Evolutionary conservation across 2,113 vertebrate species (phyloP).

Genomic region (Microtus richardsoni): DNA sequence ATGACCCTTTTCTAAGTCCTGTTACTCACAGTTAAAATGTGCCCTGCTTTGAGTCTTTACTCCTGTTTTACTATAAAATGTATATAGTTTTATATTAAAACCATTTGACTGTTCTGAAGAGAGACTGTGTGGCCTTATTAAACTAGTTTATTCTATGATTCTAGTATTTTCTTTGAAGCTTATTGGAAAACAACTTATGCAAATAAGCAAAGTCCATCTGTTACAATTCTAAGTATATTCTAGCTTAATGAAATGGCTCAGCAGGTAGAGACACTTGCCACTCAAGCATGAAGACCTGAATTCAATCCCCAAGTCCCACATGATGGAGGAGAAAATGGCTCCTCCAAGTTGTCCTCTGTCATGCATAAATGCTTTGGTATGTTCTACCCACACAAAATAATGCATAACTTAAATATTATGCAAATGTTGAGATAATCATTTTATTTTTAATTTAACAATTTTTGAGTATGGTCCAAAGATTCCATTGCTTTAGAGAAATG

Average conservation of each 20-base stretch:
- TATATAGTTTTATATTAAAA: neutral
- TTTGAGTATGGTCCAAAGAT: neutral
- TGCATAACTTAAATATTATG: neutral
- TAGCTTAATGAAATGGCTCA: neutral
- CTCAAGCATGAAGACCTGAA: neutral
- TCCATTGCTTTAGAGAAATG: neutral
- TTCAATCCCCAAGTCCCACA: neutral
- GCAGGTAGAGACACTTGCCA: neutral
- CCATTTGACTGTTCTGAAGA: neutral
- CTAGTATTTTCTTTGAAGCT: neutral
- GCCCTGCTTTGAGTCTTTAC: neutral
- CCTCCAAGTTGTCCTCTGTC: neutral
- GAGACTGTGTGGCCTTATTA: neutral
- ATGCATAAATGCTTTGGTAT: neutral
- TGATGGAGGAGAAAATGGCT: neutral
- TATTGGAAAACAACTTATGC: neutral
- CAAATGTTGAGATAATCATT: neutral
- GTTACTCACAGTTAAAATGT: neutral
- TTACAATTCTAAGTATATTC: neutral
- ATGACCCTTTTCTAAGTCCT: neutral
- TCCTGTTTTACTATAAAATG: neutral
- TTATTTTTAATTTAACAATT: neutral
- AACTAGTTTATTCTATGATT: neutral
- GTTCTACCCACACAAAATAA: neutral
- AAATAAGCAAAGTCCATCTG: neutral